These are phyloP conservation scores for Synchiropus splendidus DNA, from an alignment of 2,113 vertebrate species.

Conservation along the genomic window DNA sequence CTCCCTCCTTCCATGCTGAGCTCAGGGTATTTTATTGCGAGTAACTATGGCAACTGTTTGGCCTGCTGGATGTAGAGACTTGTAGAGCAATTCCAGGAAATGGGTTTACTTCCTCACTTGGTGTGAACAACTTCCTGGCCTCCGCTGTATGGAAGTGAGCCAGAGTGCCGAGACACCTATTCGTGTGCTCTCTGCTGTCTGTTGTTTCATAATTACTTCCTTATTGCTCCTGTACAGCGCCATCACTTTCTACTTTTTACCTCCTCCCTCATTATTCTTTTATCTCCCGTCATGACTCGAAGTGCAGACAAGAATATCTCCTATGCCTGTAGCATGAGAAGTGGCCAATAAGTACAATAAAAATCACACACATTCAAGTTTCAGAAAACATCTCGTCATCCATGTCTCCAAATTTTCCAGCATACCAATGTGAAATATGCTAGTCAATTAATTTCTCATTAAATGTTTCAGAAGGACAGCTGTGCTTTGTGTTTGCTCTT, in stretches of 20 bases:
- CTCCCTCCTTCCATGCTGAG: constrained; percentile 52
- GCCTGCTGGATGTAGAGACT: constrained; percentile 44
- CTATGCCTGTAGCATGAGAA: too few relatives aligned
- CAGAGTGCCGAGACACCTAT: constrained; percentile 45
- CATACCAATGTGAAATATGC: too few relatives aligned
- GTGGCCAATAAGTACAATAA: too few relatives aligned
- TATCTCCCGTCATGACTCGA: constrained; percentile 12
- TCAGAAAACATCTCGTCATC: too few relatives aligned
- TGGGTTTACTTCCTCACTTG: constrained; percentile 69
- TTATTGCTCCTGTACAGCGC: constrained; percentile 50
- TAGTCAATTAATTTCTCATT: too few relatives aligned
- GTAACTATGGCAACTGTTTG: constrained; percentile 48
- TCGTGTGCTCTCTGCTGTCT: constrained; percentile 49
- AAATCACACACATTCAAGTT: too few relatives aligned
- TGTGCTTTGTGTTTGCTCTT: too few relatives aligned
- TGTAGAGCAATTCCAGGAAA: constrained; percentile 68
- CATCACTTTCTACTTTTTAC: constrained; percentile 9
- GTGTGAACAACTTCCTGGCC: constrained; percentile 73
- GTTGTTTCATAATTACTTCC: constrained; percentile 59
- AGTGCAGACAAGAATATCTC: too few relatives aligned
- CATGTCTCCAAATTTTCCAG: too few relatives aligned
- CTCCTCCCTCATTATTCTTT: constrained; percentile 3
- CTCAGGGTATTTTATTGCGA: constrained; percentile 55
- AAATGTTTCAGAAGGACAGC: too few relatives aligned
- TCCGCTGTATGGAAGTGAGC: constrained; percentile 50